Conservation (phyloP, 2,797 vertebrate genomes). For the Poeciliopsis gracilis region DNA sequence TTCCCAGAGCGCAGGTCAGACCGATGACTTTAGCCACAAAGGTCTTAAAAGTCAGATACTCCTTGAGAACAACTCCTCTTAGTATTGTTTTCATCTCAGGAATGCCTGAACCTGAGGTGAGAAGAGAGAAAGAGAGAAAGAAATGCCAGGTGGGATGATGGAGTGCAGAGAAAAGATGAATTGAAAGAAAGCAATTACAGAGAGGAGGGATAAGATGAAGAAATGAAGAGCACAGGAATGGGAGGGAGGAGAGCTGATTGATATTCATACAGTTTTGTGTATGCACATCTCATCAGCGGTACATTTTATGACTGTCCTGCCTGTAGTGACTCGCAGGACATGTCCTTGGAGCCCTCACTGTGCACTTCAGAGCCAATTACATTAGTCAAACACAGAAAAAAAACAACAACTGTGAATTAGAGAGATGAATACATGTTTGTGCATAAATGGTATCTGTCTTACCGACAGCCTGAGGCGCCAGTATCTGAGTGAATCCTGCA, state of each 20-base stretch:
- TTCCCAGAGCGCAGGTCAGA: constrained; percentile 94
- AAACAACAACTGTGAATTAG: constrained; percentile 27
- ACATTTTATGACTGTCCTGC: constrained; percentile 49
- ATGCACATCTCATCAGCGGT: constrained; percentile 49
- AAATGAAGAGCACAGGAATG: constrained; percentile 37
- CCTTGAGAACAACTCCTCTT: constrained; percentile 94
- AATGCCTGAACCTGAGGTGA: constrained; percentile 91
- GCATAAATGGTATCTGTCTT: constrained; percentile 55
- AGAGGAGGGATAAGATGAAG: constrained; percentile 43
- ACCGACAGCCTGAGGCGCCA: constrained; percentile 98
- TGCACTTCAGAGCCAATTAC: constrained; percentile 45
- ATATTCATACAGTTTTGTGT: constrained; percentile 66
- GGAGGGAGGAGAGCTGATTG: constrained; percentile 48
- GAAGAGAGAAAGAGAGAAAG: constrained; percentile 20
- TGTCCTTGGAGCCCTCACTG: constrained; percentile 51
- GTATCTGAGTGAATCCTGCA: constrained; percentile 96
- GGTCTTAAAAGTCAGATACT: constrained; percentile 97
- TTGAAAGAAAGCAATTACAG: constrained; percentile 59
- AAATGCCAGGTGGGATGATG: constrained; percentile 37
- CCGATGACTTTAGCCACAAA: constrained; percentile 98
- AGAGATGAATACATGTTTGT: constrained; percentile 25
- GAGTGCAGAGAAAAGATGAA: constrained; percentile 38
- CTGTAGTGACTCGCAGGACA: constrained; percentile 18
- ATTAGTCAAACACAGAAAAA: constrained; percentile 48
- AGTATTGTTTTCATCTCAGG: constrained; percentile 99